phyloP scores from a whole-genome alignment of 2,888 invertebrate genomes.

The Gymnoscelis rufifasciata region DNA sequence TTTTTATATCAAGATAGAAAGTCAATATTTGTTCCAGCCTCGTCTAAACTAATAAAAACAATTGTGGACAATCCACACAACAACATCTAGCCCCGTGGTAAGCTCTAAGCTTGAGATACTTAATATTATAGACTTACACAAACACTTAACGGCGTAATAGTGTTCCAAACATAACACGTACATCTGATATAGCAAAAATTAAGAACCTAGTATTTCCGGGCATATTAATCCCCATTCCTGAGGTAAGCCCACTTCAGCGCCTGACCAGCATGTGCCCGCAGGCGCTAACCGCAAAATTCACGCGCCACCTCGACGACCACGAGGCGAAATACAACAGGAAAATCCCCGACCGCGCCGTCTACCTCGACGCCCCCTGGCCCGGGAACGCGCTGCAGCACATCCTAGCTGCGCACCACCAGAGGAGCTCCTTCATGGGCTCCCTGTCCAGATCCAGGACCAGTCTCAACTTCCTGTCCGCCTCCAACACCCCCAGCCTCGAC shows the following conservation, averaged over 20 bases:
- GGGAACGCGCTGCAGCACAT: slow-evolving; percentile 67
- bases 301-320: slow-evolving; percentile 65
- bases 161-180: too few species aligned
- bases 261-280: slow-evolving; percentile 37
- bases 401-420: slow-evolving; percentile 56
- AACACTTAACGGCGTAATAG: too few species aligned
- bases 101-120: too few species aligned
- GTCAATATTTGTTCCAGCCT: too few species aligned
- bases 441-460: slow-evolving; percentile 79
- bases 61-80: too few species aligned
- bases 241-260: background rate
- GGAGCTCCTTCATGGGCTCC: slow-evolving; percentile 73
- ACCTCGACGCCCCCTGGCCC: slow-evolving; percentile 65
- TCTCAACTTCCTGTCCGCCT: slow-evolving; percentile 58
- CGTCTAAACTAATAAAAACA: too few species aligned
- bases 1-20: too few species aligned
- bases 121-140: too few species aligned
- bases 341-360: slow-evolving; percentile 52
- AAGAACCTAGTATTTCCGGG: too few species aligned
- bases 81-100: too few species aligned
- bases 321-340: slow-evolving; percentile 65
- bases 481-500: slow-evolving; percentile 55
- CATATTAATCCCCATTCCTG: too few species aligned
- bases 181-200: too few species aligned
- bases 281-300: slow-evolving; percentile 57